phyloP scores from a whole-genome alignment of 1,140 invertebrate species.

The Drosophila littoralis region DNA sequence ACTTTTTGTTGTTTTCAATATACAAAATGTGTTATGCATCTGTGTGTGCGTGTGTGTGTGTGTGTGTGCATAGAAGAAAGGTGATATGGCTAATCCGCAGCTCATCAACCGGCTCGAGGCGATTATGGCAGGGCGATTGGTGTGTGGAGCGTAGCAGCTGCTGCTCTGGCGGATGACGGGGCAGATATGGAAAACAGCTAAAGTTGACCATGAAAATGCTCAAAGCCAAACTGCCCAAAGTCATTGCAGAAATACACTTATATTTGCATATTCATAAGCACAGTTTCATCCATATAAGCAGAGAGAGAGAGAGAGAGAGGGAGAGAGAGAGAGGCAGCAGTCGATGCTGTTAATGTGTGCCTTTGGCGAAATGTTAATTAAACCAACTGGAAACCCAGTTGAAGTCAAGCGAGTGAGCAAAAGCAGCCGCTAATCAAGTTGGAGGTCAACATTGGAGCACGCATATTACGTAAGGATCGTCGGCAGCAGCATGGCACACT shows the following conservation, averaged over 20 bases:
- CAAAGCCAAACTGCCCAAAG: conserved; percentile 39
- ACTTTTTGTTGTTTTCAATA: conserved; percentile 16
- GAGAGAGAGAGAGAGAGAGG: background rate
- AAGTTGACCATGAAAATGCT: conserved; percentile 69
- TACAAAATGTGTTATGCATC: conserved; percentile 1
- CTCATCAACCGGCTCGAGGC: background rate
- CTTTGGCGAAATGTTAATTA: conserved; percentile 67
- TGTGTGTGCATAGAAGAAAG: conserved; percentile 15
- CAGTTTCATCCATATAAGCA: conserved; percentile 23
- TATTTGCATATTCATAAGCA: conserved; percentile 76
- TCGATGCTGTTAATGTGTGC: conserved; percentile 27
- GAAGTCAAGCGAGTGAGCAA: conserved; percentile 43
- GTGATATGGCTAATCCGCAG: conserved; percentile 16
- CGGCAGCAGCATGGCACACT: background rate
- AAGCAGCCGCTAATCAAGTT: conserved; percentile 77
- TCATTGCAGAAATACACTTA: conserved; percentile 35
- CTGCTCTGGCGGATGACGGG: conserved; percentile 2
- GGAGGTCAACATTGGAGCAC: conserved; percentile 64
- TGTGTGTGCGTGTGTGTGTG: no score
- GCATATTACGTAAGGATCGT: conserved; percentile 65
- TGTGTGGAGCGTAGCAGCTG: conserved; percentile 1
- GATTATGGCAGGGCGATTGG: background rate
- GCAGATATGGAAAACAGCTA: conserved; percentile 51
- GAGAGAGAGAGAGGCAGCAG: background rate
- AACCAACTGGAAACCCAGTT: conserved; percentile 53